Evolutionary conservation across 2,113 vertebrate species (phyloP).

Genomic region (Reinhardtius hippoglossoides): DNA sequence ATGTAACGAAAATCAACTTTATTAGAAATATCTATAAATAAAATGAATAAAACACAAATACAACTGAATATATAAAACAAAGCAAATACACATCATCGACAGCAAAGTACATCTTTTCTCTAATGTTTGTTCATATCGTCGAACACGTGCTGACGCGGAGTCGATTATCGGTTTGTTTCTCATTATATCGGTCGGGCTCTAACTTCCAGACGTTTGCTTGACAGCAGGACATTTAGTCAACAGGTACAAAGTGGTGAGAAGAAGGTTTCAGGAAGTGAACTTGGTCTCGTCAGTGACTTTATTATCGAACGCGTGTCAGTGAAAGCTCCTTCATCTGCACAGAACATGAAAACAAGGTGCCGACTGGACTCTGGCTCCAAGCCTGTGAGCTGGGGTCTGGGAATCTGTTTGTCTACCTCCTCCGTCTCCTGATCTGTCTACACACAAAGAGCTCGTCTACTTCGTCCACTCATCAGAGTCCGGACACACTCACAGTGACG

Average conservation of each 20-base stretch:
- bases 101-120: background rate
- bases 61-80: background rate
- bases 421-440: conserved; percentile 8
- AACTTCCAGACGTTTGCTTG: too few relatives aligned
- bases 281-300: background rate
- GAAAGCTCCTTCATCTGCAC: background rate
- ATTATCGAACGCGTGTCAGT: background rate
- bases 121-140: too few relatives aligned
- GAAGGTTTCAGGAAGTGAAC: background rate
- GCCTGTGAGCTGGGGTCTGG: conserved; percentile 44
- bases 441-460: conserved; percentile 10
- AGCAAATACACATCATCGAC: background rate
- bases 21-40: background rate
- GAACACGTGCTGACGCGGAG: too few relatives aligned
- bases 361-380: conserved; percentile 45
- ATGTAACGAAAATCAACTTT: background rate
- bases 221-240: too few relatives aligned
- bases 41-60: too few relatives aligned
- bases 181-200: too few relatives aligned
- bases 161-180: too few relatives aligned
- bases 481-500: conserved; percentile 53
- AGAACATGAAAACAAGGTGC: background rate
- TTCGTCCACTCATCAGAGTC: conserved; percentile 4
- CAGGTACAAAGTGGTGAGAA: background rate
- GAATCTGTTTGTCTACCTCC: conserved; percentile 45